Evolutionary conservation across 2,888 invertebrate genomes (phyloP), one percentile per base, ranked within the genome.

Genomic region (Synanthedon andrenaeformis): DNA sequence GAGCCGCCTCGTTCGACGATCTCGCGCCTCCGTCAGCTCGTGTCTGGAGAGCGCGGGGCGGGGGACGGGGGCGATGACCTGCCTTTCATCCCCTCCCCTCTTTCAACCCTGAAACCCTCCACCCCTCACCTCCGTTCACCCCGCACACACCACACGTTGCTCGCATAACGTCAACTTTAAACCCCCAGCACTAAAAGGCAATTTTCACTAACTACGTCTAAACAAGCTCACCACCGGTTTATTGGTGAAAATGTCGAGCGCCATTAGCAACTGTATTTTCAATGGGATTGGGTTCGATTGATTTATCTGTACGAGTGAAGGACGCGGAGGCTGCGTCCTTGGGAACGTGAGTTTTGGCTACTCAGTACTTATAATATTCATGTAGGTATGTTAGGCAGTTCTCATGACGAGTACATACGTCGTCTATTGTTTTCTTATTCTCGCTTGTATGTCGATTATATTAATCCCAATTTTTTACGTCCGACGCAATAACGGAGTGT

Each of bases 221-320:
- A 66, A 63, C 64, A 66, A 67, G 35, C 35, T 10, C 35, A 35
- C 35, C 61, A 59, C 62, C 63, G 65, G 64, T 67, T 72, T 65
- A 69, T 75, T 64, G 74, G 71, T 74, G 78, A 79, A 79, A 74
- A 70, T 72, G 70, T 74, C 70, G 70, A 67, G 63, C 69, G 73
- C 71, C 67, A 72, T 75, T 76, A 68, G 67, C 70, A 71, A 75
- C 78, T 74, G 70, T 79, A 77, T 79, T 69, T 35, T 70, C 62
- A 52, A 55, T 35, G 50, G 13, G 49, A 52, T 52, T 55, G 55
- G 51, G 53, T 51, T 13, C 51, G n/a, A 52, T 55, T 57, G 52
- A 52, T 52, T 41, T 17, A 8, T 14, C 19, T 23, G n/a, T 45
- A 12, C 45, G 45, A 45, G 45, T 45, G 45, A 45, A 14, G 13